Conservation (phyloP, 2,888 invertebrate species). For the Drosophila tanythrix region DNA sequence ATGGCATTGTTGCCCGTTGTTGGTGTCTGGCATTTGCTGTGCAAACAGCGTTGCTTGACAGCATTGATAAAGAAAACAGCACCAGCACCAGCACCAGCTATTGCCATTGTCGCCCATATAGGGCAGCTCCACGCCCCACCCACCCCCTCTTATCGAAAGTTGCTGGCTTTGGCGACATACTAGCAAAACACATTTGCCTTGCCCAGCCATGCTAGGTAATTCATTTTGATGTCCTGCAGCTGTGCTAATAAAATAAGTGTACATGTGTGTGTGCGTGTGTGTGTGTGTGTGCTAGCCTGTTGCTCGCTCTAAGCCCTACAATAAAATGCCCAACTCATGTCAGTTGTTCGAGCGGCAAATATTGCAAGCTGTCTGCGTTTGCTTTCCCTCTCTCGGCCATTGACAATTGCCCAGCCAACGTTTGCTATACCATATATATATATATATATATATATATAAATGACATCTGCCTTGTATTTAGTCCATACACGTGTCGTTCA, state of each 20-base stretch:
- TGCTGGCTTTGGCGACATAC: slow-evolving; percentile 36
- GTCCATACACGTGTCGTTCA: slow-evolving; percentile 44
- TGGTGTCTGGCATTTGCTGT: slow-evolving; percentile 51
- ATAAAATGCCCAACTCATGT: slow-evolving; percentile 69
- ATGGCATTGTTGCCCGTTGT: slow-evolving; percentile 37
- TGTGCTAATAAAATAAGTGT: slow-evolving; percentile 66
- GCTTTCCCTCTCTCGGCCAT: slow-evolving; percentile 25
- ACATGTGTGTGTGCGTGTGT: not conserved
- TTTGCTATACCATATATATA: slow-evolving; percentile 40
- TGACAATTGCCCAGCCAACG: slow-evolving; percentile 38
- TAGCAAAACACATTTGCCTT: slow-evolving; percentile 54
- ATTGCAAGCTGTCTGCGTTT: slow-evolving; percentile 53
- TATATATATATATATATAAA: slow-evolving; percentile 37
- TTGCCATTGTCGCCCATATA: slow-evolving; percentile 32
- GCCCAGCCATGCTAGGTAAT: slow-evolving; percentile 49
- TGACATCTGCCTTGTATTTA: slow-evolving; percentile 29
- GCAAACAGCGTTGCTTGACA: slow-evolving; percentile 53
- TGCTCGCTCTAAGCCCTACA: slow-evolving; percentile 66
- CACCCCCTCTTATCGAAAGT: slow-evolving; percentile 38
- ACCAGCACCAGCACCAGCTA: slow-evolving; percentile 25
- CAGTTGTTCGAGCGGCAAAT: slow-evolving; percentile 53
- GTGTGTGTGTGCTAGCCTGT: slow-evolving; percentile 52
- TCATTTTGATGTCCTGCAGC: slow-evolving; percentile 53
- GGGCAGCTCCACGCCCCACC: not conserved
- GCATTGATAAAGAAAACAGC: slow-evolving; percentile 57